Evolutionary conservation across 2,113 vertebrate genomes (phyloP).

Genomic region (Azemiops feae): DNA sequence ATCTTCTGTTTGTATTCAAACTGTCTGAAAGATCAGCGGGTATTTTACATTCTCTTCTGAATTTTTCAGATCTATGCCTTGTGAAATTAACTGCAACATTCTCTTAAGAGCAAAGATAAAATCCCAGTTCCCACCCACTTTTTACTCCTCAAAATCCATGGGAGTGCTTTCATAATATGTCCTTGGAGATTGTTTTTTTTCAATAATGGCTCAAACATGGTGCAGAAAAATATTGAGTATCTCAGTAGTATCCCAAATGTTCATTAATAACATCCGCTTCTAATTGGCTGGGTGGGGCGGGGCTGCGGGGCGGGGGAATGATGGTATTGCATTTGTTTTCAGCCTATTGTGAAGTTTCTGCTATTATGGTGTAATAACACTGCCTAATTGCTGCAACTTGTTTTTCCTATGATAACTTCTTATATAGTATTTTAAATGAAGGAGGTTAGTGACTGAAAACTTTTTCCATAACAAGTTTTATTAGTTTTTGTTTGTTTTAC

Average conservation of each 20-base stretch:
- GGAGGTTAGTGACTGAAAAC: too few species aligned
- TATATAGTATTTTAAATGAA: background rate
- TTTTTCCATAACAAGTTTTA: too few species aligned
- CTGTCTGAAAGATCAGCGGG: conserved; percentile 11
- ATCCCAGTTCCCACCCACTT: background rate
- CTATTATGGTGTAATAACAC: background rate
- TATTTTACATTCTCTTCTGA: conserved; percentile 8
- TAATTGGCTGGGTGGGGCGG: background rate
- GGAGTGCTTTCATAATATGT: background rate
- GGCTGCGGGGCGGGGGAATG: background rate
- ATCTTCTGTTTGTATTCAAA: conserved; percentile 28
- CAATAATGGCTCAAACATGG: conserved; percentile 1
- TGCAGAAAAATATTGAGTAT: conserved; percentile 14
- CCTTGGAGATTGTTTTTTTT: background rate
- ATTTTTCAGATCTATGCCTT: background rate
- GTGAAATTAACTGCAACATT: conserved; percentile 32
- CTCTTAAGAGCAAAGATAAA: conserved; percentile 18
- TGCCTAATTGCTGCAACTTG: background rate
- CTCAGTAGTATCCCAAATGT: background rate
- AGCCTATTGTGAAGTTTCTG: background rate
- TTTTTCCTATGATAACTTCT: background rate
- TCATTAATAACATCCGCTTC: background rate
- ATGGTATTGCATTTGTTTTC: background rate
- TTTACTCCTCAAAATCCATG: background rate
- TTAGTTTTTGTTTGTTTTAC: too few species aligned